Conservation (phyloP, 2,113 vertebrate species). For the Oxyura jamaicensis region DNA sequence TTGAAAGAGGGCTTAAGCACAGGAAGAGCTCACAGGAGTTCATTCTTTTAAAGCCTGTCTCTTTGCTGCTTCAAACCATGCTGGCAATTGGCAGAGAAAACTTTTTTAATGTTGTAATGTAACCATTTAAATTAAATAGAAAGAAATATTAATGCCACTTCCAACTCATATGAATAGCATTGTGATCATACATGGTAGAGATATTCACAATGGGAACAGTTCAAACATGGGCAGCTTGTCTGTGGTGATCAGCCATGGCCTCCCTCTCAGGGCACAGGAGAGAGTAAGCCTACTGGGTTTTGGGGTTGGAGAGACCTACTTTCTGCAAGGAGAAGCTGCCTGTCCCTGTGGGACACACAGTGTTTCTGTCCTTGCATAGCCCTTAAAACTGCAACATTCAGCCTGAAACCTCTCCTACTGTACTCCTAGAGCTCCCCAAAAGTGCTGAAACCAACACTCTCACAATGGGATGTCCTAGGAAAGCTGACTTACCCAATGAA, state of each 20-base stretch:
- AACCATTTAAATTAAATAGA: constrained; percentile 18
- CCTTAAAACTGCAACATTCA: not conserved
- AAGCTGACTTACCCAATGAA: not conserved
- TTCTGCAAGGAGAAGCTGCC: not conserved
- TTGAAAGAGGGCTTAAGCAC: not conserved
- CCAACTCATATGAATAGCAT: not conserved
- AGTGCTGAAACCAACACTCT: not conserved
- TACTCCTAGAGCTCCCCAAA: not conserved
- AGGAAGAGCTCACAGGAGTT: not conserved
- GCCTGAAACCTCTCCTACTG: not conserved
- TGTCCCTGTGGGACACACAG: not conserved
- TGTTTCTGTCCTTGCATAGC: not conserved
- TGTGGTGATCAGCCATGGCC: not conserved
- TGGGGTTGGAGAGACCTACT: not conserved
- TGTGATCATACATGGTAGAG: not conserved
- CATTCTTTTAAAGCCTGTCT: not conserved
- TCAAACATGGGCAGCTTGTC: not conserved
- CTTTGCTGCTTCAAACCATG: not conserved
- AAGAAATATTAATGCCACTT: not conserved
- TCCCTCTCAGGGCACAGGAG: accelerated
- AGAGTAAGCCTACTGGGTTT: not conserved
- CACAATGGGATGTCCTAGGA: not conserved
- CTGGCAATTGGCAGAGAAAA: not conserved
- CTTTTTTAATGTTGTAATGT: not conserved
- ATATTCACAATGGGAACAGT: not conserved